These are phyloP conservation scores for Bombus terrestris DNA, from an alignment of 1,140 invertebrate species.

Conservation along the genomic window DNA sequence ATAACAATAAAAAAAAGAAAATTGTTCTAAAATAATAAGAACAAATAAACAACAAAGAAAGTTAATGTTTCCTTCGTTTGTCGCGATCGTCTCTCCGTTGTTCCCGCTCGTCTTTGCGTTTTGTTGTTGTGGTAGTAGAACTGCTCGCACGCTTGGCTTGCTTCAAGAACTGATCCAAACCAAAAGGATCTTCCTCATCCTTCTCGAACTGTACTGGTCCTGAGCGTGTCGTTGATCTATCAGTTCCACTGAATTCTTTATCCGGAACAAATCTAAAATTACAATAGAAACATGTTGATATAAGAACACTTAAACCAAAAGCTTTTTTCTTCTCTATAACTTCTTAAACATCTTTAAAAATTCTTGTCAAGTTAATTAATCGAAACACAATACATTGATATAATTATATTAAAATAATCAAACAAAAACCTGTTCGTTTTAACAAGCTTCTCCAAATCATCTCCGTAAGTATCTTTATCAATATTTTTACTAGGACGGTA, in stretches of 20 bases:
- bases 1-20: background rate
- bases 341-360: background rate
- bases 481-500: conserved; percentile 95
- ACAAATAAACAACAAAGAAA: background rate
- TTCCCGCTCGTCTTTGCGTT: conserved; percentile 80
- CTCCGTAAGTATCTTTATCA: conserved; percentile 95
- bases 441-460: conserved; percentile 92
- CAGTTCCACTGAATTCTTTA: conserved; percentile 97
- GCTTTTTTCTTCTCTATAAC: background rate
- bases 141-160: conserved; percentile 95
- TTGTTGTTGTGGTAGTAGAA: conserved; percentile 72
- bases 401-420: background rate
- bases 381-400: background rate
- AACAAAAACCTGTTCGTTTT: conserved; percentile 91
- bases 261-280: conserved; percentile 94
- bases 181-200: conserved; percentile 98
- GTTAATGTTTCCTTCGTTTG: conserved; percentile 78
- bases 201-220: conserved; percentile 99
- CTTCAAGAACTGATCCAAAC: conserved; percentile 98
- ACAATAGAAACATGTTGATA: conserved; percentile 32
- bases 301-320: background rate
- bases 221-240: conserved; percentile 87
- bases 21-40: conserved; percentile 20
- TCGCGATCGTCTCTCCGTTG: conserved; percentile 78
- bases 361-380: background rate